These are phyloP conservation scores for Micronisus gabar DNA, from an alignment of 2,113 vertebrate species.

Conservation along the genomic window DNA sequence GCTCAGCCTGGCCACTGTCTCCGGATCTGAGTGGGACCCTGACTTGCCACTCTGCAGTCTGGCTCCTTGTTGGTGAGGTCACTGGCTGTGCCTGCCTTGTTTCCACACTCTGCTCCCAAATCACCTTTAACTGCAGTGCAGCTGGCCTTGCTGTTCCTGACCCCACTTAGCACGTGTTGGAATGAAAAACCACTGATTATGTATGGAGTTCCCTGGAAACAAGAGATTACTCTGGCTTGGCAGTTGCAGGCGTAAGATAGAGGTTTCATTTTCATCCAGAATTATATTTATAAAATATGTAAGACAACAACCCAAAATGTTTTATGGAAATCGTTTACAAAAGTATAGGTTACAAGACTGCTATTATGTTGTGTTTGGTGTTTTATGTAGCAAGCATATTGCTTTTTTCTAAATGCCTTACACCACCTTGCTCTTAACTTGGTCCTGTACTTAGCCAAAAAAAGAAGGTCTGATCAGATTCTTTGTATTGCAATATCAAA, in stretches of 20 bases:
- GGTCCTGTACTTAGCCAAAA: not conserved
- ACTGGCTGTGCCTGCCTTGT: not conserved
- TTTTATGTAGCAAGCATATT: not conserved
- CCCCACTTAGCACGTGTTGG: not conserved
- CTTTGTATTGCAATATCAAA: not conserved
- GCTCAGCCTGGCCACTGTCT: not conserved
- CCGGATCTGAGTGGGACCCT: not conserved
- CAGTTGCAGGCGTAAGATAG: not conserved
- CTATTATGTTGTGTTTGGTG: not conserved
- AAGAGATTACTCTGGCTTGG: not conserved
- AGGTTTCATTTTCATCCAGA: not conserved
- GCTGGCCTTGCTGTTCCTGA: not conserved
- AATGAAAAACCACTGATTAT: not conserved
- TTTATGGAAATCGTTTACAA: not conserved
- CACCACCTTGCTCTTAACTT: not conserved
- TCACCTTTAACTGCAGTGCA: not conserved
- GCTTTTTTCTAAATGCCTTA: not conserved
- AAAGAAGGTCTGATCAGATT: not conserved
- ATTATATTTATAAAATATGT: not conserved
- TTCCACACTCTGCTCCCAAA: not conserved
- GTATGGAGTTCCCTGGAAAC: fast-evolving
- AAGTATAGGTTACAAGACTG: not conserved
- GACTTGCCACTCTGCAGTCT: not conserved
- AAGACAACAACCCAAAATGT: not conserved
- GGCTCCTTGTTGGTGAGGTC: not conserved